These are phyloP conservation scores for Gasterosteus nipponicus DNA, from an alignment of 2,113 vertebrate genomes.

Conservation along the genomic window DNA sequence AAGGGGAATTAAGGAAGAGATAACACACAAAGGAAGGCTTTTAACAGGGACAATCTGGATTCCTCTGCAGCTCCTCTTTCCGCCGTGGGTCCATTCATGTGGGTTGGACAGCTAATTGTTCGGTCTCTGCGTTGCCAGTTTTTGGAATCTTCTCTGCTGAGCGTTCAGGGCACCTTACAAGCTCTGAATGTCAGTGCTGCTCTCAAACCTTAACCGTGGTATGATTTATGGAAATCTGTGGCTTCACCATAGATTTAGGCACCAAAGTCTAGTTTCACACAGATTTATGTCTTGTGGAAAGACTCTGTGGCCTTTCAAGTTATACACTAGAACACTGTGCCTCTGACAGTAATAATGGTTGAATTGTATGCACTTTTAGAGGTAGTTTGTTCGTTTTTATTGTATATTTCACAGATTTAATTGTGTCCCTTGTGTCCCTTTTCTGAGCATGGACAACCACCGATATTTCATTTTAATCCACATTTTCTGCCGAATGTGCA, in stretches of 20 bases:
- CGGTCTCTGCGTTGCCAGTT: constrained; percentile 27
- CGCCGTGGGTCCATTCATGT: constrained; percentile 43
- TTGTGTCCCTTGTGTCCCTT: constrained; percentile 3
- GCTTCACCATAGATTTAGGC: constrained; percentile 60
- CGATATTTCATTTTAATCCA: not conserved
- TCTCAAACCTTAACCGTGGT: constrained; percentile 63
- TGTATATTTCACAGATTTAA: not conserved
- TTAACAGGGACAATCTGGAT: constrained; percentile 31
- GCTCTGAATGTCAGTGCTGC: constrained; percentile 47
- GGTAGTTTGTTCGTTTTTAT: constrained; percentile 7
- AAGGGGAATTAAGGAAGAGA: constrained; percentile 56
- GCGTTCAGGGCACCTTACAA: constrained; percentile 48
- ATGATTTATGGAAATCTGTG: constrained; percentile 68
- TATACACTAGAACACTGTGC: constrained; percentile 50
- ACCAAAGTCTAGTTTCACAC: constrained; percentile 60
- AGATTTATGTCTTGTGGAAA: constrained; percentile 60
- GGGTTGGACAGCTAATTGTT: constrained; percentile 42
- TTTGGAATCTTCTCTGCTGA: constrained; percentile 27
- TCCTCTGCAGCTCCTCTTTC: constrained; percentile 23
- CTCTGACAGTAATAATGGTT: constrained; percentile 49
- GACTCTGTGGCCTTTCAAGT: constrained; percentile 53
- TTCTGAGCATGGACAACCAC: not conserved
- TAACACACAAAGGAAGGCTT: constrained; percentile 47
- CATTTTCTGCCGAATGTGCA: not conserved
- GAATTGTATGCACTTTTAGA: constrained; percentile 21